A percentile compares a stretch with the other conserved stretches of the same genome.
Conservation (phyloP, 1,140 invertebrate genomes). For the Pissodes strobi region DNA sequence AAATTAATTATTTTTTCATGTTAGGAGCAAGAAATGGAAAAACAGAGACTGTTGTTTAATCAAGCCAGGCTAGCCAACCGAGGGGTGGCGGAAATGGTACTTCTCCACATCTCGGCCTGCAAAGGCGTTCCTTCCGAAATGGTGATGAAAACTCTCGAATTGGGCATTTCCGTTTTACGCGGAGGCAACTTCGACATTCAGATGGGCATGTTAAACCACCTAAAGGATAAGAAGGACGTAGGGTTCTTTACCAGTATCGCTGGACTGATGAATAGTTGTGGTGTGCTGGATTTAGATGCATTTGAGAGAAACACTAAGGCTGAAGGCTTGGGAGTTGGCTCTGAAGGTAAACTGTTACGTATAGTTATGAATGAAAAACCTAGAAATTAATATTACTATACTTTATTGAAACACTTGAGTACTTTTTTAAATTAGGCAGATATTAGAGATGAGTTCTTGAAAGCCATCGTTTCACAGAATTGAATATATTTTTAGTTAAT, state of each 20-base stretch:
- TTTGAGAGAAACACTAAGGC: slow-evolving; percentile 99
- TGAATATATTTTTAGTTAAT: too few relatives aligned
- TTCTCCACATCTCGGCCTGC: slow-evolving; percentile 96
- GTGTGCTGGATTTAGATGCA: slow-evolving; percentile 96
- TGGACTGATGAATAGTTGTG: slow-evolving; percentile 98
- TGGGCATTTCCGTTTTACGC: slow-evolving; percentile 95
- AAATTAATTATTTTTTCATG: background rate
- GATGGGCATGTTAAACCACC: slow-evolving; percentile 94
- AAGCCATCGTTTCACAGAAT: too few relatives aligned
- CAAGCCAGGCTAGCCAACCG: slow-evolving; percentile 93
- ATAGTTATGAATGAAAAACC: too few relatives aligned
- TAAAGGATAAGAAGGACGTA: slow-evolving; percentile 98
- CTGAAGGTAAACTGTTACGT: slow-evolving; percentile 62
- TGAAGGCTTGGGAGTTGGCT: slow-evolving; percentile 77
- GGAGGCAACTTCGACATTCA: slow-evolving; percentile 98
- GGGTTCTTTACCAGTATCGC: slow-evolving; percentile 99
- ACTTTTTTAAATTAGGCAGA: too few relatives aligned
- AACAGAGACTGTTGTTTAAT: slow-evolving; percentile 96
- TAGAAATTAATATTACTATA: too few relatives aligned
- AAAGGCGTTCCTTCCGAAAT: slow-evolving; percentile 96
- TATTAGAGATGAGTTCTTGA: too few relatives aligned
- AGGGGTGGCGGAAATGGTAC: slow-evolving; percentile 97
- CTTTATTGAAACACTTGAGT: too few relatives aligned
- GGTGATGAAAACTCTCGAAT: slow-evolving; percentile 97
- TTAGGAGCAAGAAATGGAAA: slow-evolving; percentile 99